Base-by-base conservation (phyloP, 2,888 invertebrate genomes). In the Troides oblongomaculatus region DNA sequence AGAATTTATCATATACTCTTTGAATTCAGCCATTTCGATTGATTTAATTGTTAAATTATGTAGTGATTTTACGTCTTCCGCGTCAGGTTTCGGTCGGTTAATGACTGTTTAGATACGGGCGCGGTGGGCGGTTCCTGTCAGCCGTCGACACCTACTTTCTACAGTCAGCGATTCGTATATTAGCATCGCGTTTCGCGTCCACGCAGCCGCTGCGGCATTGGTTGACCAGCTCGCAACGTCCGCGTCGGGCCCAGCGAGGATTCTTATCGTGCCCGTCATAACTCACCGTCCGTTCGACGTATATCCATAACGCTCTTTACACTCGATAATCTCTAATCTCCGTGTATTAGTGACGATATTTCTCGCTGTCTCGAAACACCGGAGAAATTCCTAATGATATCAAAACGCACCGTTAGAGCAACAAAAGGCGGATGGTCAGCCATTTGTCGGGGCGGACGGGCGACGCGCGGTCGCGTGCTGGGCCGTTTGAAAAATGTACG, bases 301-400 rank as follows among this genome's bases (percentile, higher is more conserved):
- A 74, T 78, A 21, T 79, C 77, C 77, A 76, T 79, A 80, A 82
- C 77, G 71, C 79, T 81, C 80, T 87, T 88, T 87, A 79, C 75
- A 72, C 30, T 3, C 74, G 77, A 82, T 80, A 84, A 84, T 84
- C 83, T 87, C 81, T 85, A 84, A 83, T 88, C 87, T 84, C 7
- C 53, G 78, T 83, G 79, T 85, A 84, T 87, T 84, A 83, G 84
- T 81, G 81, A 83, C 86, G 81, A 88, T 87, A 89, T 88, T 85
- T 89, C 86, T 86, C 84, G 77, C 81, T 84, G 88, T 87, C 39
- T 39, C 88, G 83, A 81, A 83, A 79, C 84, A 81, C 76, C 76
- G 79, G 84, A 84, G 86, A 84, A 83, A 86, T 87, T 87, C 84
- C 82, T 89, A 89, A 89, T 88, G 90, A 90, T 90, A 91, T 90